These are phyloP conservation scores for Trimorus sp. DNA, from an alignment of 2,888 invertebrate species.

Conservation along the genomic window DNA sequence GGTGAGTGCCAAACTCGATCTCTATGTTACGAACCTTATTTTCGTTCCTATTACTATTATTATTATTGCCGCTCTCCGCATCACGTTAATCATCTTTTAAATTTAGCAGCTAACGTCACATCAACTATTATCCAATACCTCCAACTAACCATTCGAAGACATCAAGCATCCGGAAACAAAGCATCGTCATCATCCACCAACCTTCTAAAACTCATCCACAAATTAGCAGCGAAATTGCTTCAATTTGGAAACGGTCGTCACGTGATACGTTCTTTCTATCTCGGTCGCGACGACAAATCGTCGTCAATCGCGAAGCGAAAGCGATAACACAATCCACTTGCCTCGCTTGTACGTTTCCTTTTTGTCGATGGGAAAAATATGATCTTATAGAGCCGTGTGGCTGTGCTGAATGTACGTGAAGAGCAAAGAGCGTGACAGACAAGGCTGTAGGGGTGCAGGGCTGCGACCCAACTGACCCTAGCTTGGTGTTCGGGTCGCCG, in stretches of 20 bases:
- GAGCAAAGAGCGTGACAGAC: conserved; percentile 73
- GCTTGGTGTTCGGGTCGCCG: conserved; percentile 76
- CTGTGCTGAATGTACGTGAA: conserved; percentile 64
- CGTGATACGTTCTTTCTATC: too few species aligned
- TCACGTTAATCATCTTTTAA: too few species aligned
- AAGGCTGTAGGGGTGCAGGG: conserved; percentile 77
- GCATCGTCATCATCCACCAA: too few species aligned
- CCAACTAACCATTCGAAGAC: too few species aligned
- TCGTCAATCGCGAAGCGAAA: not conserved
- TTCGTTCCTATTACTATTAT: conserved; percentile 16
- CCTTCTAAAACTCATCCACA: too few species aligned
- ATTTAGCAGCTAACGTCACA: too few species aligned
- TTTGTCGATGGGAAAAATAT: conserved; percentile 53
- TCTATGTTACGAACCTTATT: conserved; percentile 53
- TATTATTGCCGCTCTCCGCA: not conserved
- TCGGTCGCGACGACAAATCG: too few species aligned
- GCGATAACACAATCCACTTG: not conserved
- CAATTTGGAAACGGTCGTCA: too few species aligned
- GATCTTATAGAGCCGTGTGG: conserved; percentile 56
- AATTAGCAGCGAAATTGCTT: too few species aligned
- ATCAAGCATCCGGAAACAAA: too few species aligned
- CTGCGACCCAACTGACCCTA: conserved; percentile 80
- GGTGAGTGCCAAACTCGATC: conserved; percentile 68
- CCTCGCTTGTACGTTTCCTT: not conserved
- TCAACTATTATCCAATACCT: too few species aligned